Percentiles rank a stretch among this genome's conserved stretches.
Conservation (phyloP, 2,888 invertebrate species). For the Gandaritis pyraliata region DNA sequence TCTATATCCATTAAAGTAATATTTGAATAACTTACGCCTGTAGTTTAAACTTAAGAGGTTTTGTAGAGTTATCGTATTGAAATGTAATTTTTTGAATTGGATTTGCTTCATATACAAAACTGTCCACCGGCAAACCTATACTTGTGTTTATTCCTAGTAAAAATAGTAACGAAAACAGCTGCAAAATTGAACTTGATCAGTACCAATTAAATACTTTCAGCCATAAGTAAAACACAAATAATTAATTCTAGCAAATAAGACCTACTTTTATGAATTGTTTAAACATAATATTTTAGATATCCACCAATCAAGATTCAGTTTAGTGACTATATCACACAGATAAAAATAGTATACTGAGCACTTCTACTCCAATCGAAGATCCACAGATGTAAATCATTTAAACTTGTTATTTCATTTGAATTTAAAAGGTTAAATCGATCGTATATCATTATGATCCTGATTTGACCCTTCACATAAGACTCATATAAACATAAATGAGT, state of each 20-base stretch:
- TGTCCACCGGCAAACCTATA: constrained; percentile 18
- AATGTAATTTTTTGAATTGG: constrained; percentile 19
- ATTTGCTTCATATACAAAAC: constrained; percentile 23
- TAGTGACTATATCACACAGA: constrained; percentile 11
- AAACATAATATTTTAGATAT: not conserved
- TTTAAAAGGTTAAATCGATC: constrained; percentile 7
- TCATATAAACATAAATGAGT: not conserved
- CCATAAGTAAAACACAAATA: not conserved
- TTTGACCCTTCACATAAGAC: not conserved
- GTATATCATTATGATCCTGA: not conserved
- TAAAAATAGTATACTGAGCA: constrained; percentile 5
- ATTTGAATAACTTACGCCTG: constrained; percentile 23
- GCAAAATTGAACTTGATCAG: not conserved
- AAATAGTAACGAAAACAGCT: constrained; percentile 7
- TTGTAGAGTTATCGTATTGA: constrained; percentile 16
- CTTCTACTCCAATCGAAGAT: constrained; percentile 2
- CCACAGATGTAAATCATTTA: constrained; percentile 8
- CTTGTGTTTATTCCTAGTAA: not conserved
- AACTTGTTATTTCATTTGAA: constrained; percentile 11
- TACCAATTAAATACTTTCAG: not conserved
- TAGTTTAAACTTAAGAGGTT: constrained; percentile 21
- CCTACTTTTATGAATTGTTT: not conserved
- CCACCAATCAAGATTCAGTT: not conserved
- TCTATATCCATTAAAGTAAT: no score
- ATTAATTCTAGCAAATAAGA: no score